Percentiles rank a stretch among this genome's conserved stretches.
Conservation (phyloP, 53 echinoderm and acorn worm species). For the Crossaster papposus region DNA sequence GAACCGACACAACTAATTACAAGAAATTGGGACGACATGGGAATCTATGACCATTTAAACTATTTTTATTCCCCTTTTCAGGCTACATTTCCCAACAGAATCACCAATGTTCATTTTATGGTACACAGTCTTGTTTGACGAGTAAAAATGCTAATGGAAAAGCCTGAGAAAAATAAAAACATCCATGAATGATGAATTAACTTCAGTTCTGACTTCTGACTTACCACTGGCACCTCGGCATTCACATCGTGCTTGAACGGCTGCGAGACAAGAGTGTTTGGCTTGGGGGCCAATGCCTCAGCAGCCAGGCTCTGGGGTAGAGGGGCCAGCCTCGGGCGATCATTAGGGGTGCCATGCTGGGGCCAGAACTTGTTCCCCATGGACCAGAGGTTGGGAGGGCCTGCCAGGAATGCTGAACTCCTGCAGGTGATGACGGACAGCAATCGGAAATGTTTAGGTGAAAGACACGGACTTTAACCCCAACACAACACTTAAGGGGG, state of each 20-base stretch:
- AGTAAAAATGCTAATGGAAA: not conserved
- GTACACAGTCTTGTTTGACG: not conserved
- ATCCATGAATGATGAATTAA: not conserved
- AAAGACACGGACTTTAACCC: not conserved
- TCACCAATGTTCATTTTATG: too few relatives aligned
- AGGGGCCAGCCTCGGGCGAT: slow-evolving; percentile 74
- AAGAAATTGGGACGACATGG: too few relatives aligned
- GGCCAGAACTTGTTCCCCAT: slow-evolving; percentile 96
- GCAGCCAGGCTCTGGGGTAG: slow-evolving; percentile 61
- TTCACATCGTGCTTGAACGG: slow-evolving; percentile 92
- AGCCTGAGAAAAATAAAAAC: not conserved
- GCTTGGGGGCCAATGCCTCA: slow-evolving; percentile 66
- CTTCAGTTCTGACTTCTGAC: not conserved
- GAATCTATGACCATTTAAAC: too few relatives aligned
- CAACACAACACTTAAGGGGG: too few relatives aligned
- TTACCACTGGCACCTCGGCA: slow-evolving; percentile 59
- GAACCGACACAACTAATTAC: not conserved
- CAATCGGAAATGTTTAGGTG: slow-evolving; percentile 1
- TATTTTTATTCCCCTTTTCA: not conserved
- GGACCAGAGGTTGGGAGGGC: slow-evolving; percentile 95
- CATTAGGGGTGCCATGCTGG: slow-evolving; percentile 72
- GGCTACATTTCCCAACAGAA: not conserved
- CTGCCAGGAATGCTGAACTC: slow-evolving; percentile 88
- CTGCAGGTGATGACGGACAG: slow-evolving; percentile 58
- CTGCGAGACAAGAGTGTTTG: slow-evolving; percentile 77